Evolutionary conservation across 2,797 vertebrate genomes (phyloP), one percentile per base, ranked within the genome.

Genomic region (Rhinogobio ventralis): DNA sequence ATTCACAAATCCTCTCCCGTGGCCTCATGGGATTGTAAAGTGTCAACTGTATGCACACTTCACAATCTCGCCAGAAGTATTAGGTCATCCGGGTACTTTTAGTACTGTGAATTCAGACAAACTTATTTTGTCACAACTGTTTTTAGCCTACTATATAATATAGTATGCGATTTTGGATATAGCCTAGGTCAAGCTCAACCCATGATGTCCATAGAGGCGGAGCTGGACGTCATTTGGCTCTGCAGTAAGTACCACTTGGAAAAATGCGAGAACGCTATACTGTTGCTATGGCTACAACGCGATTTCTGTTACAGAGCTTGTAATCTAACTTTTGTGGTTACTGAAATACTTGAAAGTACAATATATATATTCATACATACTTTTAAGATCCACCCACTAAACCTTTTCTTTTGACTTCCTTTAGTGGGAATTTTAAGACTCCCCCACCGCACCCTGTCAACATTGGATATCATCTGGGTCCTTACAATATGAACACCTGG

Each of bases 231-330:
- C 60, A 62, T 62, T 25, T 25, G 57, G 57, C 57, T 25, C n/a
- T 60, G 57, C 60, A 62, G 60, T 28, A 13, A 62, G 13, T 25
- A 14, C 25, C 25, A 62, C 57, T 28, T 62, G 13, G 13, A 62
- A 15, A 62, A 28, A 36, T 78, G n/a, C n/a, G 15, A 78, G 10
- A 45, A 78, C 36, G 39, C 53, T 57, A 30, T 45, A 7, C 2
- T 28, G 57, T 79, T 66, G 36, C 76, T 66, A 79, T 79, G 42
- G 42, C 13, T 79, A 79, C 76, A 49, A 13, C 3, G 55, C n/a
- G 10, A 46, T 79, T 66, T 79, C 5, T 8, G 42, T 66, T 45
- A 49, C 14, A 23, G 5, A 53, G 73, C 20, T 78, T 77, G 13
- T 39, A 45, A 25, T 42, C 20, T 5, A 17, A 73, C n/a, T 64